Base-by-base conservation (phyloP, 2,888 invertebrate species). In the Oscheius sp. region DNA sequence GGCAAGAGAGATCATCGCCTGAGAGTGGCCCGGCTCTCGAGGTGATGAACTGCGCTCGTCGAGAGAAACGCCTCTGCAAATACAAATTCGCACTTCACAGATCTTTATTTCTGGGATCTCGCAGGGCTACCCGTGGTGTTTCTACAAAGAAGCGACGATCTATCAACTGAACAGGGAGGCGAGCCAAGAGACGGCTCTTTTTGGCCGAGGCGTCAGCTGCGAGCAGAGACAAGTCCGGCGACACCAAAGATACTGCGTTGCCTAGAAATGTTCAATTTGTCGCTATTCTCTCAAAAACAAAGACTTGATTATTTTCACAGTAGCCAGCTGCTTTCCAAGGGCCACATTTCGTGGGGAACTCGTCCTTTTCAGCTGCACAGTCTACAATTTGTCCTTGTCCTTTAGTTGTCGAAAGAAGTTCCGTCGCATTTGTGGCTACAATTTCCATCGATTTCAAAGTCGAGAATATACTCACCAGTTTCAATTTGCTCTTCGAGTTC, bases 241-340 rank as follows among this genome's bases (percentile, higher is more conserved):
- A 41, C 80, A 80, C 80, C 80, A 80, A 1, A 80, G 64, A 56
- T 77, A 80, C 63, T 77, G 74, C 0, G 80, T 80, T 6, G 80
- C 80, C 58, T 80, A 13, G 6, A 55, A 25, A n/a, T n/a, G 16
- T 49, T 13, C 5, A n/a, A 18, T 49, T 49, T 16, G 49, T n/a
- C 2, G 18, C 6, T 7, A 49, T 2, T 18, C 49, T 2, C 18
- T 7, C 13, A 35, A 35, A 35, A 35, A 35, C 35, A 35, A 35
- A 25, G 23, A 55, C 55, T 21, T 55, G 77, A 58, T 78, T 78
- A 6, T 73, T 76, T 6, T 78, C 76, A 61, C 80, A 80, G 66
- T 78, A 78, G 63, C 80, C 80, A 23, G 78, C 78, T 1, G 64
- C 53, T 21, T 76, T 73, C 80, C 80, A 80, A 18, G 78, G 74